phyloP scores from a whole-genome alignment of 2,888 invertebrate species.

The Lycaena phlaeas region DNA sequence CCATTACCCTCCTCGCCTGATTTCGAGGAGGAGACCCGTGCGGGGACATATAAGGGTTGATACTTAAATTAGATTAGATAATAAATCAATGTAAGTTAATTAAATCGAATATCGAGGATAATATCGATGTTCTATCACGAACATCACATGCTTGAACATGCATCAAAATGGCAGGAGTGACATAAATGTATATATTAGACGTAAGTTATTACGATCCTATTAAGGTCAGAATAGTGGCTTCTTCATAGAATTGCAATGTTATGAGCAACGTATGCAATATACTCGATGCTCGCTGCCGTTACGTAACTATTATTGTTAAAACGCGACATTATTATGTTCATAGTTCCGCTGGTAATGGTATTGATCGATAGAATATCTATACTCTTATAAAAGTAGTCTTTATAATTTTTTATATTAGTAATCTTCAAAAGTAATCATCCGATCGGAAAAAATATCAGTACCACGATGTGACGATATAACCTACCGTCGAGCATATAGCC shows the following conservation, averaged over 20 bases:
- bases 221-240: slow-evolving; percentile 1
- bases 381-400: no score
- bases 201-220: not conserved
- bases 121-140: slow-evolving; percentile 7
- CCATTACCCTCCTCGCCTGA: no score
- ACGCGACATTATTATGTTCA: not conserved
- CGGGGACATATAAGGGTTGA: no score
- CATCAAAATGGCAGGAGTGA: slow-evolving; percentile 1
- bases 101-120: slow-evolving; percentile 1
- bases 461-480: no score
- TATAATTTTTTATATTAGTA: no score
- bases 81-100: not conserved
- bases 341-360: not conserved
- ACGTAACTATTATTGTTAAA: not conserved
- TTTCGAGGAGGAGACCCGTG: no score
- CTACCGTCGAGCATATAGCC: no score
- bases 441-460: no score
- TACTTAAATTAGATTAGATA: no score
- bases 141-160: not conserved
- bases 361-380: not conserved
- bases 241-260: slow-evolving; percentile 3
- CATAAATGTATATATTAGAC: not conserved
- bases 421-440: no score
- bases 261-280: slow-evolving; percentile 2
- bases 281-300: not conserved